Percentiles rank a stretch among this genome's conserved stretches.
These are phyloP conservation scores for Salvelinus alpinus DNA, from an alignment of 2,113 vertebrate genomes.

Conservation along the genomic window DNA sequence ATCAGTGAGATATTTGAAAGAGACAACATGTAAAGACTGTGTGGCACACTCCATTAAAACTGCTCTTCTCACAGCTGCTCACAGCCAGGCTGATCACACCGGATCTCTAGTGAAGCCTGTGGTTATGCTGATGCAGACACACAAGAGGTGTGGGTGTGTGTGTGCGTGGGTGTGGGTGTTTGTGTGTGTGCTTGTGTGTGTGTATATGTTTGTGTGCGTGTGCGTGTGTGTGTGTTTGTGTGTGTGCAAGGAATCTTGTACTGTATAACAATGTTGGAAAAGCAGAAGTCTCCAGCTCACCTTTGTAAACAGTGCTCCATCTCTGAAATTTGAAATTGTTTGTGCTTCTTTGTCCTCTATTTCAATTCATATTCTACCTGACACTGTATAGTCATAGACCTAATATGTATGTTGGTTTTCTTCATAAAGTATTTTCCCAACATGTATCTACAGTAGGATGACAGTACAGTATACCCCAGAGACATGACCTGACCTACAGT, in stretches of 20 bases:
- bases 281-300: background rate
- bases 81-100: background rate
- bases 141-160: background rate
- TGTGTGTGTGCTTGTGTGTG: background rate
- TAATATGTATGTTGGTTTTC: background rate
- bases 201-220: slow-evolving; percentile 10
- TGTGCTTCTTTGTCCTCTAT: background rate
- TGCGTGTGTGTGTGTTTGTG: slow-evolving; percentile 10
- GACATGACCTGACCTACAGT: slow-evolving; percentile 42
- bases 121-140: background rate
- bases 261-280: background rate
- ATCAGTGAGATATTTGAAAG: slow-evolving; percentile 50
- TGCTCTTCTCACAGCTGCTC: slow-evolving; percentile 23
- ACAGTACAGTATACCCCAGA: slow-evolving; percentile 35
- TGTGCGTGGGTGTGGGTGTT: slow-evolving; percentile 1
- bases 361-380: background rate
- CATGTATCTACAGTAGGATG: slow-evolving; percentile 25
- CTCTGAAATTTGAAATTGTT: background rate
- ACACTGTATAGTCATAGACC: background rate
- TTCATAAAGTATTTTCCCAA: slow-evolving; percentile 18
- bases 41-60: slow-evolving; percentile 50
- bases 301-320: background rate
- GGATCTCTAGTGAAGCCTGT: background rate
- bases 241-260: background rate
- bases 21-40: slow-evolving; percentile 52